These are phyloP conservation scores for Osmoderma eremita DNA, from an alignment of 2,888 invertebrate genomes.

Conservation along the genomic window DNA sequence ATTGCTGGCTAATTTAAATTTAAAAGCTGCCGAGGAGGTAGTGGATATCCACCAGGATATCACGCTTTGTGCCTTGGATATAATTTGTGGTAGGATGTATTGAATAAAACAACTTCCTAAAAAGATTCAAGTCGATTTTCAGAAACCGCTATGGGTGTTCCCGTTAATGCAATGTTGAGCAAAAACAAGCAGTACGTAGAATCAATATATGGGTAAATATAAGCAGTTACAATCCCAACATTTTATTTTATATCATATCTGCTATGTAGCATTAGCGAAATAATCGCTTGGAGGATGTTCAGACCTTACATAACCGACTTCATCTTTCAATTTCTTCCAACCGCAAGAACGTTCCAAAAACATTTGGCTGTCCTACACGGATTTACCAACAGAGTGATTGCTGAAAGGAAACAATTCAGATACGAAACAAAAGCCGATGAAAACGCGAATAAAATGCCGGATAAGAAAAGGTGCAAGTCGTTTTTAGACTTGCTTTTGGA, in stretches of 20 bases:
- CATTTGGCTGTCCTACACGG: slow-evolving; percentile 4
- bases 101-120: background rate
- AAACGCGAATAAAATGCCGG: slow-evolving; percentile 28
- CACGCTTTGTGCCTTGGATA: slow-evolving; percentile 55
- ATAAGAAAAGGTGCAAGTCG: slow-evolving; percentile 28
- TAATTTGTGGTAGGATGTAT: slow-evolving; percentile 56
- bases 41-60: slow-evolving; percentile 56
- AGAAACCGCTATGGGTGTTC: slow-evolving; percentile 38
- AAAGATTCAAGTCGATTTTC: slow-evolving; percentile 6
- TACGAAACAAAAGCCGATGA: background rate
- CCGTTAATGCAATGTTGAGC: slow-evolving; percentile 31
- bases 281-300: slow-evolving; percentile 14
- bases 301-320: slow-evolving; percentile 25
- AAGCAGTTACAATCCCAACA: background rate
- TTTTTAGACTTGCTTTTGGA: slow-evolving; percentile 31
- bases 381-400: slow-evolving; percentile 23
- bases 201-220: slow-evolving; percentile 20
- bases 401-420: slow-evolving; percentile 15
- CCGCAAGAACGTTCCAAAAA: background rate
- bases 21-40: slow-evolving; percentile 50
- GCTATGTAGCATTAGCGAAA: slow-evolving; percentile 24
- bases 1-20: slow-evolving; percentile 47
- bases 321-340: slow-evolving; percentile 10
- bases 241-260: background rate
- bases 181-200: slow-evolving; percentile 26